A percentile compares a stretch with the other conserved stretches of the same genome.
phyloP scores from a whole-genome alignment of 2,113 vertebrate species.

The Halichoeres trimaculatus region DNA sequence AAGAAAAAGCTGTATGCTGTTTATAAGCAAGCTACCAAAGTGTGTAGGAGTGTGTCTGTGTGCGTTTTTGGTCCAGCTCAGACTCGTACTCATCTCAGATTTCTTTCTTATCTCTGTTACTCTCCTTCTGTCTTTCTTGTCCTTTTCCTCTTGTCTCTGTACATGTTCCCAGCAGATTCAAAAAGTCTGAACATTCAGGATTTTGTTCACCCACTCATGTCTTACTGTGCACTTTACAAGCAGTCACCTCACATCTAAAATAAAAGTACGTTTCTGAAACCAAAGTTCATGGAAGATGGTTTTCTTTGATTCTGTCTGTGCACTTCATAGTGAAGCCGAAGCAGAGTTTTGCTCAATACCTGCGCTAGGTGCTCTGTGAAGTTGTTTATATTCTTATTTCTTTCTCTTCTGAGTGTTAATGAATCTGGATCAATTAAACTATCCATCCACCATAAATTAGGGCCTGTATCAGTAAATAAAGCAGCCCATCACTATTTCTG shows the following conservation, averaged over 20 bases:
- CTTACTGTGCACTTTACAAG: background rate
- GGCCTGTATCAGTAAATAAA: background rate
- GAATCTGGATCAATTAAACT: constrained; percentile 7
- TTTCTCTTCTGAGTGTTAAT: constrained; percentile 8
- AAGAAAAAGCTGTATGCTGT: background rate
- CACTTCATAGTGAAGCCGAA: constrained; percentile 10
- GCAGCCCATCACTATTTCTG: constrained; percentile 3
- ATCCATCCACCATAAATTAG: background rate
- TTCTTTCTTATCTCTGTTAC: background rate
- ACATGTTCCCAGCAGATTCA: background rate
- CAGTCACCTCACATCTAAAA: background rate
- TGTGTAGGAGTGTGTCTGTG: background rate
- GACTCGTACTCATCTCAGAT: background rate
- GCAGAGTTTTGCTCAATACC: constrained; percentile 11
- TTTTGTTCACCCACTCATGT: background rate
- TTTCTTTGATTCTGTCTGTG: constrained; percentile 17
- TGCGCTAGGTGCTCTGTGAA: constrained; percentile 28
- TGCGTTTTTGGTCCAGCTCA: background rate
- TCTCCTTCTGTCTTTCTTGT: background rate
- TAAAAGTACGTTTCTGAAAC: background rate
- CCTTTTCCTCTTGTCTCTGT: no score
- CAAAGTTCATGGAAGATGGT: background rate
- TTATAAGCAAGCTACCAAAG: background rate
- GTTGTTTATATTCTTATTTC: constrained; percentile 5
- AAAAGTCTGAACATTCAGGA: background rate